phyloP scores from a whole-genome alignment of 2,888 invertebrate species.

The Iphiclides podalirius region DNA sequence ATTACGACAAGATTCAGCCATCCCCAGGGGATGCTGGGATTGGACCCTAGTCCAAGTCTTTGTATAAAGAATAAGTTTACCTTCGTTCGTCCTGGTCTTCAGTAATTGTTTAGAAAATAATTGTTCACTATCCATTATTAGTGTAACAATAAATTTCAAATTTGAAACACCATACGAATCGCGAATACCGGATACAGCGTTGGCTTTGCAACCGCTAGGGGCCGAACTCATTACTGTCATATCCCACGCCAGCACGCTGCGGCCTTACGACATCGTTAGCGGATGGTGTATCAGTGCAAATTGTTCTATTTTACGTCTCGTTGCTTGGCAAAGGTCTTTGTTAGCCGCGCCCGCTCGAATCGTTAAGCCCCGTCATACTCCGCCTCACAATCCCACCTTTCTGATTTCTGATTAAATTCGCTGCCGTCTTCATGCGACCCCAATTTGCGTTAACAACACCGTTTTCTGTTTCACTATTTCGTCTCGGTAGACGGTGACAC shows the following conservation, averaged over 20 bases:
- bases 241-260: conserved; percentile 18
- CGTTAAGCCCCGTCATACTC: conserved; percentile 22
- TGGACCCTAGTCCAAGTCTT: too few species aligned
- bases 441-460: conserved; percentile 16
- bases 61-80: too few species aligned
- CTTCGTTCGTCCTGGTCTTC: too few species aligned
- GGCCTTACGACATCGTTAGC: conserved; percentile 28
- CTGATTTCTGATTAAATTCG: conserved; percentile 23
- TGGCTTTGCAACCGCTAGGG: too few species aligned
- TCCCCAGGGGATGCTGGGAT: too few species aligned
- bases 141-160: too few species aligned
- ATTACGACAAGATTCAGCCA: too few species aligned
- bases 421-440: conserved; percentile 19
- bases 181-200: too few species aligned
- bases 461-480: neutral
- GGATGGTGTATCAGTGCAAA: conserved; percentile 28
- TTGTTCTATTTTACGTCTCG: conserved; percentile 30
- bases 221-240: conserved; percentile 29
- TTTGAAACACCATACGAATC: too few species aligned
- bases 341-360: conserved; percentile 10
- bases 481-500: too few species aligned
- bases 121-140: too few species aligned
- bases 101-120: too few species aligned
- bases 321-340: conserved; percentile 25
- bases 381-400: conserved; percentile 17